Base-by-base conservation (phyloP, 2,113 vertebrate genomes). In the Gasterosteus aculeatus region DNA sequence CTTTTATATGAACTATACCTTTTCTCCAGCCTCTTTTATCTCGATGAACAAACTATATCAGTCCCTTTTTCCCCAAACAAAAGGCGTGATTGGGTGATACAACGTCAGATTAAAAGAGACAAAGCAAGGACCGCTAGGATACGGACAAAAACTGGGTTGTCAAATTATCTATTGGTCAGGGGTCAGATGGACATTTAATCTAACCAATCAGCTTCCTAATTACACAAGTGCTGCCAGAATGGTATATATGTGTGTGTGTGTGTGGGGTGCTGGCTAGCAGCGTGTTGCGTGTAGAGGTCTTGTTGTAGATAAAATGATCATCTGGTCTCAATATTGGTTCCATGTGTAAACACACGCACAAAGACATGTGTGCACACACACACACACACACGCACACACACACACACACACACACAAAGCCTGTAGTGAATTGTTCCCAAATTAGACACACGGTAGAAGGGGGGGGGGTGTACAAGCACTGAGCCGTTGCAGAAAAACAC, bases 161-260 rank as follows among this genome's bases (percentile, higher is more conserved):
- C 82, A 82, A 93, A 93, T 93, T 91, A 92, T 79, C 89, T 85
- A 90, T 86, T 92, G 92, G 92, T 93, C 91, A 93, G 85, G 92
- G 92, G 92, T 93, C 92, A 91, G 88, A 91, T 88, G 89, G 92
- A 91, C 91, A 92, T 93, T 93, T 92, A 93, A 93, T 93, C 90
- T 88, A 87, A 93, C 92, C 92, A 93, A 93, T 93, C 92, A 93
- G 89, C 89, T 92, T 92, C 92, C 92, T 93, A 93, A 93, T 93
- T 92, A 91, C 88, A 92, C 87, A 88, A 90, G 86, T 64, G 88
- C 88, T 90, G 92, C 89, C 87, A 92, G 88, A 88, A 72, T 60
- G 80, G 83, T 73, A 72, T 75, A 66, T 83, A 57, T 74, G 75
- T 73, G 77, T 67, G 54, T 69, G 56, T 73, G 41, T 63, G 76